Evolutionary conservation across 53 echinoderm and acorn worm genomes (phyloP).

Genomic region (Pentamera pediparva): DNA sequence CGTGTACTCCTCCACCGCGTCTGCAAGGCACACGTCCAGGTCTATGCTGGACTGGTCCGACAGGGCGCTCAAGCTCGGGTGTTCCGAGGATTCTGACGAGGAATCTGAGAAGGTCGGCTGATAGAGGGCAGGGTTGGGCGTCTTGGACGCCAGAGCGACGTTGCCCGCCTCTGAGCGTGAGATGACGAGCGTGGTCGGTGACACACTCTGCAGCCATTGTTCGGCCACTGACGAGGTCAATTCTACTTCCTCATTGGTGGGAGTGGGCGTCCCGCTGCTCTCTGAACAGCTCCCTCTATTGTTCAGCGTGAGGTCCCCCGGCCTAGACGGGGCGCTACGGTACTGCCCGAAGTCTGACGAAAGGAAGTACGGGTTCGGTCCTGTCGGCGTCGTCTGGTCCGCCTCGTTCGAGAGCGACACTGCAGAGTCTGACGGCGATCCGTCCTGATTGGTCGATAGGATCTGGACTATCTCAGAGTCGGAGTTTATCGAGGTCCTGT

Average conservation of each 20-base stretch:
- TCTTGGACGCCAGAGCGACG: slow-evolving; percentile 43
- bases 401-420: slow-evolving; percentile 87
- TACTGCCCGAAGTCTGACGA: slow-evolving; percentile 23
- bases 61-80: slow-evolving; percentile 58
- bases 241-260: slow-evolving; percentile 61
- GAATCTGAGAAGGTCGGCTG: slow-evolving; percentile 74
- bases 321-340: background rate
- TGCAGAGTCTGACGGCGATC: slow-evolving; percentile 92
- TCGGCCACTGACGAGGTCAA: slow-evolving; percentile 78
- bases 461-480: slow-evolving; percentile 52
- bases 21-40: slow-evolving; percentile 81
- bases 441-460: slow-evolving; percentile 35
- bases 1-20: slow-evolving; percentile 58
- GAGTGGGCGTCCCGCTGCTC: slow-evolving; percentile 69
- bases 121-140: slow-evolving; percentile 38
- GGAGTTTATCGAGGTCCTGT: slow-evolving; percentile 88
- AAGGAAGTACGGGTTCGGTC: slow-evolving; percentile 15
- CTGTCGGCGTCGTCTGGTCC: slow-evolving; percentile 45
- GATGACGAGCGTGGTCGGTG: slow-evolving; percentile 19
- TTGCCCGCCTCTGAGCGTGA: slow-evolving; percentile 57
- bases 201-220: slow-evolving; percentile 81
- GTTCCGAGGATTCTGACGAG: slow-evolving; percentile 75
- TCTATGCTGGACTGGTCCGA: slow-evolving; percentile 85
- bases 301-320: background rate
- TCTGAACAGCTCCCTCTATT: slow-evolving; percentile 4